Percentiles rank a stretch among this genome's conserved stretches.
phyloP scores from a whole-genome alignment of 1,140 invertebrate genomes.

The Sweltsa coloradensis region DNA sequence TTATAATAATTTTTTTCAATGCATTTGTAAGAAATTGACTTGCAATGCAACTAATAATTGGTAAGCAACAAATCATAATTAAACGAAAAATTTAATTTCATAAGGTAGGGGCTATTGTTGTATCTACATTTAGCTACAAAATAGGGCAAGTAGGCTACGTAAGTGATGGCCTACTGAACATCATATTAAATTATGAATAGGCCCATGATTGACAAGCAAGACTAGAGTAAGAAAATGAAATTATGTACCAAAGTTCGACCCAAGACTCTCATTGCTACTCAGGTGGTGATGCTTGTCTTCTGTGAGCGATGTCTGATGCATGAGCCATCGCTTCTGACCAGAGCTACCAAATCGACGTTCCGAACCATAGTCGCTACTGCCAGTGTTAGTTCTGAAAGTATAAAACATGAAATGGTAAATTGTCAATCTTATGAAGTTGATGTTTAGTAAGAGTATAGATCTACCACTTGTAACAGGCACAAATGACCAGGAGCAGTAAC shows the following conservation, averaged over 20 bases:
- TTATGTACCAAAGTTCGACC: constrained; percentile 24
- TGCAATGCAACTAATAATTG: too few relatives aligned
- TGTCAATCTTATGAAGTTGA: too few relatives aligned
- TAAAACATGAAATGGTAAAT: too few relatives aligned
- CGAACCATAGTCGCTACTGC: constrained; percentile 40
- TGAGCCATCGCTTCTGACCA: constrained; percentile 35
- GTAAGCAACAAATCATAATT: not conserved
- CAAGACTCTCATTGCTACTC: constrained; percentile 62
- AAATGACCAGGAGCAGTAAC: not conserved
- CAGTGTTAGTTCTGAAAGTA: constrained; percentile 43
- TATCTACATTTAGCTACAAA: not conserved
- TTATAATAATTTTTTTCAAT: too few relatives aligned
- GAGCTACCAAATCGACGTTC: constrained; percentile 38
- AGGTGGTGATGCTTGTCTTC: constrained; percentile 43
- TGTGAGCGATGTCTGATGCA: constrained; percentile 36
- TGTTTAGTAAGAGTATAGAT: too few relatives aligned
- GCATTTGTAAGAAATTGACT: too few relatives aligned
- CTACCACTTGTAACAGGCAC: not conserved
- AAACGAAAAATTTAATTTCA: not conserved
- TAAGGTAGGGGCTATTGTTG: not conserved
- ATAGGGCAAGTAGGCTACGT: not conserved
- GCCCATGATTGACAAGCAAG: not conserved
- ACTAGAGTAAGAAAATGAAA: not conserved
- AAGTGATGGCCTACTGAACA: not conserved
- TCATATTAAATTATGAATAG: not conserved